phyloP scores from a whole-genome alignment of 2,888 invertebrate genomes.

The Aromia moschata region DNA sequence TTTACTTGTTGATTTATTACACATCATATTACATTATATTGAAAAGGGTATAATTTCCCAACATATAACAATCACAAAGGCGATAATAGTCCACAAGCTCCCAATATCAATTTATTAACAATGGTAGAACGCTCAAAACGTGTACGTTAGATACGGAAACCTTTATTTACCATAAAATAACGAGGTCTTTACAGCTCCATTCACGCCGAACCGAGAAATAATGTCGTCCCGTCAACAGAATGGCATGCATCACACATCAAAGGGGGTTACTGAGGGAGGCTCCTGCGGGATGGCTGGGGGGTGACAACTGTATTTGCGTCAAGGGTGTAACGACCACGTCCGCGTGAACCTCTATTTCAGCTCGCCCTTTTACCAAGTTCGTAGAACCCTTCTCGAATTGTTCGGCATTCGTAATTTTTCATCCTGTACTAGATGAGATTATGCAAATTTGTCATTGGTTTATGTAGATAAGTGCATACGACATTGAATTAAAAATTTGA shows the following conservation, averaged over 20 bases:
- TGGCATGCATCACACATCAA: conserved; percentile 11
- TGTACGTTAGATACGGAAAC: neutral
- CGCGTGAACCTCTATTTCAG: neutral
- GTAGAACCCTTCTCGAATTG: neutral
- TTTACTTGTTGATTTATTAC: too few relatives aligned
- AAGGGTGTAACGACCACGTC: neutral
- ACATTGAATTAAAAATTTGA: too few relatives aligned
- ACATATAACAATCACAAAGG: too few relatives aligned
- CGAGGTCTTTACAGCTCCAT: conserved; percentile 26
- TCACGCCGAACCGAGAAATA: conserved; percentile 17
- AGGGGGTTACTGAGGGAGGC: conserved; percentile 6
- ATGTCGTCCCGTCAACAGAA: conserved; percentile 4
- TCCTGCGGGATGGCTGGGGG: conserved; percentile 4
- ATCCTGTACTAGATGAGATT: conserved; percentile 9
- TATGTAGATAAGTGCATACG: neutral
- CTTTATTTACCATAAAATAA: conserved; percentile 14
- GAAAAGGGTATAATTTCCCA: too few relatives aligned
- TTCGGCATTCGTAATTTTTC: conserved; percentile 4
- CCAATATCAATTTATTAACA: conserved; percentile 12
- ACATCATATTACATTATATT: too few relatives aligned
- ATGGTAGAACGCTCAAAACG: neutral
- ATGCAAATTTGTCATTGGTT: conserved; percentile 13
- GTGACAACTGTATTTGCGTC: conserved; percentile 17
- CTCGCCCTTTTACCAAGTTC: conserved; percentile 8
- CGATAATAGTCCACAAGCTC: conserved; percentile 18